Conservation (phyloP, 1,140 invertebrate genomes). For the Copidosoma floridanum region DNA sequence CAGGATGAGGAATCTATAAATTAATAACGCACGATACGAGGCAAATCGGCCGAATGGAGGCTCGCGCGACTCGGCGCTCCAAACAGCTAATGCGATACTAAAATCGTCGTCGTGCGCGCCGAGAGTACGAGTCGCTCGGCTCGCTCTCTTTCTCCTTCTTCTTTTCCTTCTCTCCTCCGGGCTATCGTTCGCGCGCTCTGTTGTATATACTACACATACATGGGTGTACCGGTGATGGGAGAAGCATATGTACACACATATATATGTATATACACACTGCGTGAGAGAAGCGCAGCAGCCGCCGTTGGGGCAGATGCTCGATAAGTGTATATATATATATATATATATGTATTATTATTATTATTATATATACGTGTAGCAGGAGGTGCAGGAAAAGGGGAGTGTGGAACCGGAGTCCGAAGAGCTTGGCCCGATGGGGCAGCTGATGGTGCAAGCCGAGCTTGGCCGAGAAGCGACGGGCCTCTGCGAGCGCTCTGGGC, state of each 20-base stretch:
- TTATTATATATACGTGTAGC: too few relatives aligned
- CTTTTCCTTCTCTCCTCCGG: neutral
- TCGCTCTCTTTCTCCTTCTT: conserved; percentile 1
- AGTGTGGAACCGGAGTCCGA: too few relatives aligned
- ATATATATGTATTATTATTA: too few relatives aligned
- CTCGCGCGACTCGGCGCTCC: conserved; percentile 8
- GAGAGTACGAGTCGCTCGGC: too few relatives aligned
- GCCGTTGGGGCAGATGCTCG: conserved; percentile 13
- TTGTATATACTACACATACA: too few relatives aligned
- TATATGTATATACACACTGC: too few relatives aligned
- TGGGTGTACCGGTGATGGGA: neutral
- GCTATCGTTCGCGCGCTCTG: neutral
- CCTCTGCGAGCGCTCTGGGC: too few relatives aligned
- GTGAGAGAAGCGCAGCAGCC: neutral
- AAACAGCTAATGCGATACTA: conserved; percentile 17
- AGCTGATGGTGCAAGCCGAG: neutral
- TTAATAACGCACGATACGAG: too few relatives aligned
- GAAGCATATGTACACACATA: neutral
- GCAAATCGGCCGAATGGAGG: too few relatives aligned
- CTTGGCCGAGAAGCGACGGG: neutral
- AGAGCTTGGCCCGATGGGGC: too few relatives aligned
- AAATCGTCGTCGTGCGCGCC: conserved; percentile 11
- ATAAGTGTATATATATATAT: too few relatives aligned
- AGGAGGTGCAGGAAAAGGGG: neutral
- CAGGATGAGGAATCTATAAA: too few relatives aligned